Base-by-base conservation (phyloP, 2,797 vertebrate genomes). In the Diplodus puntazzo region DNA sequence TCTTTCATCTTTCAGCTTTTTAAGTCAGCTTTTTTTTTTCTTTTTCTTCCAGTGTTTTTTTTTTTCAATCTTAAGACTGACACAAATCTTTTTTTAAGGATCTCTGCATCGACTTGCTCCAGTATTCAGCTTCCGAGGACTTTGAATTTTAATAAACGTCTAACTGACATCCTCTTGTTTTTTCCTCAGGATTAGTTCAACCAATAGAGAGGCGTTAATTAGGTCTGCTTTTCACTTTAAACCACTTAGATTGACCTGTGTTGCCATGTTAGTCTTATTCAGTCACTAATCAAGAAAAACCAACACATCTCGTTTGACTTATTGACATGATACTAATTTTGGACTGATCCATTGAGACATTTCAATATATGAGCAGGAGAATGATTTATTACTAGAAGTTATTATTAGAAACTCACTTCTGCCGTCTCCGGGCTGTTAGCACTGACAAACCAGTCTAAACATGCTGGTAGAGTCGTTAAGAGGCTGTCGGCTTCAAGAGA, bases 361-460 rank as follows among this genome's bases (percentile, higher is more conserved):
- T 13, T 7, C 49, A 50, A 77, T 79, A 77, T 69, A 81, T 74
- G 48, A 79, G 39, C 11, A 69, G 55, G 16, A 82, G 25, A 69
- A 7, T 67, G 20, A 88, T 81, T 84, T 88, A 89, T 85, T 27
- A 71, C 67, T n/a, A 12, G 0, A 55, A 27, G 73, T 64, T 69
- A 71, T 83, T 67, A 67, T 75, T 65, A 81, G 71, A 80, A 42
- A 27, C 17, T 17, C 18, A 42, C 4, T 17, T 42, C 46, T 69
- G 30, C 78, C 42, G 53, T 86, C 71, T 76, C 17, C 61, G 39
- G 52, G 17, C n/a, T 78, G 45, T 52, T 74, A 53, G 58, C 62
- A 18, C 61, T 69, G 61, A 61, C 58, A 68, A 62, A 76, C 81
- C 64, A 64, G 85, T 84, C 81, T 61, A 34, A 86, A 84, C 90